Percentiles rank a stretch among this genome's conserved stretches.
phyloP scores from a whole-genome alignment of 2,113 vertebrate species.

The Entomyzon cyanotis region DNA sequence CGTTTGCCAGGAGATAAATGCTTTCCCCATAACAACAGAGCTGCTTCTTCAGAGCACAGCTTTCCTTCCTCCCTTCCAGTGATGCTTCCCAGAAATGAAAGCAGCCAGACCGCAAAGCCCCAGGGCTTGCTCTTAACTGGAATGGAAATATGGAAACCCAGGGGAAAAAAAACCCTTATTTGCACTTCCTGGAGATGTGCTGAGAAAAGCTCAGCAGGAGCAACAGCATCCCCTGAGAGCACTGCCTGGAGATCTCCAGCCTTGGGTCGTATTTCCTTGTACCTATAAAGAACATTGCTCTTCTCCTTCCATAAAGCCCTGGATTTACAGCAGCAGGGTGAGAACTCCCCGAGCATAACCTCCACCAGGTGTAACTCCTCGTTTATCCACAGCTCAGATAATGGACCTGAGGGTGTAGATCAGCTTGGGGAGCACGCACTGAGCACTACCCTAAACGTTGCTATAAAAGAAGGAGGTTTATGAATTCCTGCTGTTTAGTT shows the following conservation, averaged over 20 bases:
- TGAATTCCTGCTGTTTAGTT: conserved; percentile 16
- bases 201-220: not conserved
- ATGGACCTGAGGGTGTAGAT: not conserved
- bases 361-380: not conserved
- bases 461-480: conserved; percentile 35
- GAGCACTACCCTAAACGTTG: not conserved
- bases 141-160: not conserved
- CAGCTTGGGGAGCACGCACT: not conserved
- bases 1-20: conserved; percentile 20
- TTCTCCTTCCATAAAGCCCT: not conserved
- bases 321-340: not conserved
- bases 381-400: not conserved
- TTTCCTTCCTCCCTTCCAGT: not conserved
- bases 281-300: not conserved
- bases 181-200: not conserved
- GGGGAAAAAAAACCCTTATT: not conserved
- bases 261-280: not conserved
- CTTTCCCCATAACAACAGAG: not conserved
- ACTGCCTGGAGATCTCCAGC: not conserved
- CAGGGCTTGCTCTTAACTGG: not conserved
- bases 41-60: not conserved
- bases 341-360: not conserved
- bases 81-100: not conserved
- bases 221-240: not conserved
- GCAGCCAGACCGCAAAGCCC: not conserved